Base-by-base conservation (phyloP, 2,113 vertebrate species). In the Chelonoidis abingdonii region DNA sequence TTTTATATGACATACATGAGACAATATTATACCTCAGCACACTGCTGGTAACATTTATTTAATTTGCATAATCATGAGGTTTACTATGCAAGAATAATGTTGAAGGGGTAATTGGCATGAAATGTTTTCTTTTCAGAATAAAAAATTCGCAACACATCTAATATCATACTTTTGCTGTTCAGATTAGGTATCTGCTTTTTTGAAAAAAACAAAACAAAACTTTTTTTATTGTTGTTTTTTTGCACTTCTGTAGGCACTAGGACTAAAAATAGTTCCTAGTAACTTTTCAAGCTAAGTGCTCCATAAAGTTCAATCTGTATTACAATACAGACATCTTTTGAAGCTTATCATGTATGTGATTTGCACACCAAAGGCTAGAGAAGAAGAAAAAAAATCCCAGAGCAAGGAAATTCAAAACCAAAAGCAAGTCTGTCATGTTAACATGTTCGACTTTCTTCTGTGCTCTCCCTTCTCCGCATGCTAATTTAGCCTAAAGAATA, bases 401-500 rank as follows among this genome's bases (percentile, higher is more conserved):
- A 87, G n/a, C 85, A 96, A 93, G 38, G 27, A 95, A 93, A 94
- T 57, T 96, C 94, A 95, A 96, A 84, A 72, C 75, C 53, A 83
- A 89, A 90, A 96, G 91, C 44, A 75, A 96, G 79, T 44, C 79
- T 93, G 83, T 88, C 84, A 96, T 81, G 93, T 96, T 97, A 97
- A 97, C 95, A 90, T 89, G 80, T 14, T 72, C 90, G 80, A 41
- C 86, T 97, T 95, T 97, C 95, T 86, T 87, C 89, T 87, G 80
- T 78, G 44, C 35, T 97, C 98, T 97, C 76, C 22, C 56, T 65
- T 98, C 92, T 96, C 92, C 92, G 96, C 93, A 95, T 87, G 92
- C 92, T 96, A 98, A 88, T 83, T 95, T 97, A 89, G 97, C 97
- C 97, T 97, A 93, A 86, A 96, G 95, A 96, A 97, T 62, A 87